These are phyloP conservation scores for Tympanoctomys barrerae DNA, from an alignment of 2,797 vertebrate genomes.

Conservation along the genomic window DNA sequence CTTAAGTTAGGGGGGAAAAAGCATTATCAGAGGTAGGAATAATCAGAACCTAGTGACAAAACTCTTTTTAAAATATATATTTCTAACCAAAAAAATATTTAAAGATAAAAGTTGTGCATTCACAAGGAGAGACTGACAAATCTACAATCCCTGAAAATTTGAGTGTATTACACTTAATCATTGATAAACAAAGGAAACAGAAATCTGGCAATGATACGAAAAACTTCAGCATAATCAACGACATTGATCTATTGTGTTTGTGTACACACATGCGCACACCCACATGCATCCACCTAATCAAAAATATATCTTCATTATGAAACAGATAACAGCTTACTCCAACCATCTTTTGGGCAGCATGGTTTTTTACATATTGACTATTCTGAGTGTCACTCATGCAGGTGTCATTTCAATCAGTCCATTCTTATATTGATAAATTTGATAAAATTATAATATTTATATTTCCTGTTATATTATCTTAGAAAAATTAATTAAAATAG, in stretches of 20 bases:
- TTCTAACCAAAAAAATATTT: slow-evolving; percentile 23
- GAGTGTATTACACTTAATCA: background rate
- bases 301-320: background rate
- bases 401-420: background rate
- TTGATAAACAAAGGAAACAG: background rate
- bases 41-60: background rate
- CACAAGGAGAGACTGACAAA: slow-evolving; percentile 38
- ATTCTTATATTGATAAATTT: background rate
- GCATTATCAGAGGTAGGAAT: background rate
- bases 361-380: background rate
- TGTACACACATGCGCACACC: background rate
- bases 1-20: slow-evolving; percentile 19
- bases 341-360: background rate
- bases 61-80: background rate
- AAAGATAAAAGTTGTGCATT: slow-evolving; percentile 10
- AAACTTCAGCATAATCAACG: slow-evolving; percentile 2
- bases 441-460: background rate
- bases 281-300: background rate
- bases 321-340: background rate
- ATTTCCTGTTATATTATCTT: background rate
- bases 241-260: background rate
- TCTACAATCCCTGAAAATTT: background rate
- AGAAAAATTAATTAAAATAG: background rate
- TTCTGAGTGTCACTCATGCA: background rate
- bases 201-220: slow-evolving; percentile 40